Evolutionary conservation across 1,140 invertebrate species (phyloP).

Genomic region (Penaeus chinensis): DNA sequence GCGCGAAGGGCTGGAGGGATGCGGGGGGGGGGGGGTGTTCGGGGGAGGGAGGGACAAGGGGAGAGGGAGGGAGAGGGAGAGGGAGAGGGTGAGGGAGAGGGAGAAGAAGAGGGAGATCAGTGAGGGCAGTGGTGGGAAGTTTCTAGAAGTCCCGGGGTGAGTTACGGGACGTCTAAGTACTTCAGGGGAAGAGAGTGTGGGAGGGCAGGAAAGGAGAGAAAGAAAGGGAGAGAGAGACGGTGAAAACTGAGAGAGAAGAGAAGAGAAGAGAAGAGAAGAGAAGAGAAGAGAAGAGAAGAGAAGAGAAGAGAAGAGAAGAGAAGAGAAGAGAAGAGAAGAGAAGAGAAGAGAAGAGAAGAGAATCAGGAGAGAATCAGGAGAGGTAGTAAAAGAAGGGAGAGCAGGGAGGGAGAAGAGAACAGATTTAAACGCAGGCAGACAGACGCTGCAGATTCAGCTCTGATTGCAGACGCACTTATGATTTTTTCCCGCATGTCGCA

Average conservation of each 20-base stretch:
- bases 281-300: neutral
- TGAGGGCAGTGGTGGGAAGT: no score
- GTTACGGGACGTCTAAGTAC: no score
- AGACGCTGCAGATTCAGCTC: no score
- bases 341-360: neutral
- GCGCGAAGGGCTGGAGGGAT: no score
- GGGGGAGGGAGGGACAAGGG: no score
- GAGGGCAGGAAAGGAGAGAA: neutral
- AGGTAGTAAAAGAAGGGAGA: neutral
- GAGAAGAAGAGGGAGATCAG: no score
- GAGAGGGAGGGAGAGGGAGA: no score
- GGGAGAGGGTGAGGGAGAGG: no score
- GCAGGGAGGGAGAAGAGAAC: neutral
- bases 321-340: neutral
- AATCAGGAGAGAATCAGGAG: neutral
- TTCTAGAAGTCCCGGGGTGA: no score
- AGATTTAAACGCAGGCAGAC: neutral
- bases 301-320: neutral
- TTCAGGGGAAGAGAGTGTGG: neutral
- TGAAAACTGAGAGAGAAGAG: neutral
- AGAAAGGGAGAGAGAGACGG: neutral
- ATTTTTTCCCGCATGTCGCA: no score
- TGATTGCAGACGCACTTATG: no score
- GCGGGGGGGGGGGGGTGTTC: no score
- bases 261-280: neutral